A percentile compares a stretch with the other conserved stretches of the same genome.
Evolutionary conservation across 2,113 vertebrate genomes (phyloP).

Genomic region (Elachura formosa): DNA sequence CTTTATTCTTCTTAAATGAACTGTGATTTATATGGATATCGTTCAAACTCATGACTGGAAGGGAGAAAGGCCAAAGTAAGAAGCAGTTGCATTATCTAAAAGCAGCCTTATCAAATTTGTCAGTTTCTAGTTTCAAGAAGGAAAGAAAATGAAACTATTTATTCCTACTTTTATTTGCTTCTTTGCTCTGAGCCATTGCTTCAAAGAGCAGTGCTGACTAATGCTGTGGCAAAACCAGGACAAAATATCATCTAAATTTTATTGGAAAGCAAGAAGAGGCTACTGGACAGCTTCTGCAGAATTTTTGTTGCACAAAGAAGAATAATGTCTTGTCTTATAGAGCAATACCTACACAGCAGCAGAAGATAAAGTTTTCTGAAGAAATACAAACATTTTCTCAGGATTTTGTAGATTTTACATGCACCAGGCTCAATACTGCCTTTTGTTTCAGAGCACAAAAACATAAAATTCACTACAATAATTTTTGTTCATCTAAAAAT

Average conservation of each 20-base stretch:
- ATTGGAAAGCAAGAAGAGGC: neutral
- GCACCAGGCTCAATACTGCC: neutral
- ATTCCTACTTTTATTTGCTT: neutral
- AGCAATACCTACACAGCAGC: neutral
- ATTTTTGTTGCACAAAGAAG: neutral
- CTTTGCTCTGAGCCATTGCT: neutral
- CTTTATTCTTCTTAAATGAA: slow-evolving; percentile 44
- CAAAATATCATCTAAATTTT: neutral
- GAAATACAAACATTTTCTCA: neutral
- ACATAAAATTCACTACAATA: neutral
- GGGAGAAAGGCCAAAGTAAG: neutral
- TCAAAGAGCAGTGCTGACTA: neutral
- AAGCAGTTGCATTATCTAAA: slow-evolving; percentile 26
- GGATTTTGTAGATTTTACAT: neutral
- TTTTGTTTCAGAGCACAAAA: neutral
- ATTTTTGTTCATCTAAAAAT: neutral
- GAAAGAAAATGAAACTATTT: slow-evolving; percentile 22
- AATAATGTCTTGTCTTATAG: neutral
- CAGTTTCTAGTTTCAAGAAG: slow-evolving; percentile 19
- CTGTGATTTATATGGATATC: slow-evolving; percentile 41
- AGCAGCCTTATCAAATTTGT: slow-evolving; percentile 17
- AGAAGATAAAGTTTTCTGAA: neutral
- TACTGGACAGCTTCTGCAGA: neutral
- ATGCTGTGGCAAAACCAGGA: neutral
- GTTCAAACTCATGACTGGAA: slow-evolving; percentile 42